Evolutionary conservation across 2,888 invertebrate species (phyloP), one percentile per base, ranked within the genome.

Genomic region (Dasypogon diadema): DNA sequence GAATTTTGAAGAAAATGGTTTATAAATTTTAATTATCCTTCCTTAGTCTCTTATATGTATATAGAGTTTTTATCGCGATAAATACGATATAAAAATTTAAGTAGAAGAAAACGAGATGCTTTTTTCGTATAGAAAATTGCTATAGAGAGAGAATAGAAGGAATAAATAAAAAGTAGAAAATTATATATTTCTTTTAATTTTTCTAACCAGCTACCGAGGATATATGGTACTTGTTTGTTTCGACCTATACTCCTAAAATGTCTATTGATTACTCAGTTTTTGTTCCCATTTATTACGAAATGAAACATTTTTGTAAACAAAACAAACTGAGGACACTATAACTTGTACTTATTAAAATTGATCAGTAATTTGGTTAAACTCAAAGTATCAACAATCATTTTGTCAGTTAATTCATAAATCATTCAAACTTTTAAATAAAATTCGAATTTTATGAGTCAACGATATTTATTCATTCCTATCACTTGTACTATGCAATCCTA

Each of bases 71-170:
- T 70, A 21, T 22, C 54, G 30, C 54, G 34, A 30, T 34, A 70
- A 70, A 54, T 46, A 26, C 54, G 51, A 70, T 70, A 70, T 70
- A 70, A 70, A 70, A 70, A 70, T 70, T 70, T 48, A 30, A 70
- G 70, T 70, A 70, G 70, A 70, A 70, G 70, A 70, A 70, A 54
- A 70, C 54, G 30, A 70, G 70, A 70, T 54, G 30, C 54, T 30
- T 54, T 26, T 30, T 30, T 18, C 18, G 18, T 70, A 46, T 70
- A 70, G 54, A 70, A 70, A 51, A 48, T 46, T 30, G 26, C n/a
- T 51, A 22, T 70, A 54, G 51, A 70, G 21, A 51, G 68, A 70
- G 34, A 54, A 70, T 51, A 34, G 65, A 46, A 70, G 34, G 34
- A 65, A 65, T 46, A 24, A 65, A 65, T 65, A 65, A 65, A 42